Evolutionary conservation across 2,888 invertebrate genomes (phyloP).

Genomic region (Pollenia labialis): DNA sequence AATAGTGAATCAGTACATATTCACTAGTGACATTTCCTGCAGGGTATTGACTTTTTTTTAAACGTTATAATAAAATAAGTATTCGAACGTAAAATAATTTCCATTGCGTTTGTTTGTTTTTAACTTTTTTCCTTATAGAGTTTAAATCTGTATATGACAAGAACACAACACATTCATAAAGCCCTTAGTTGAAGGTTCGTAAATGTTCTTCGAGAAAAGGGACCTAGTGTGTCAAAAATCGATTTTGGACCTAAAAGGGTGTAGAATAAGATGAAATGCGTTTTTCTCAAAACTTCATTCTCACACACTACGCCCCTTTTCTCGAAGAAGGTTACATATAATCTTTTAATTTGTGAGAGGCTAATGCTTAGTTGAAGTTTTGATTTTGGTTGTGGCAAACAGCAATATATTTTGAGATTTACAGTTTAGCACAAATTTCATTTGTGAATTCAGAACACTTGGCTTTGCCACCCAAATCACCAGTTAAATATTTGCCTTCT

Average conservation of each 20-base stretch:
- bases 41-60: conserved; percentile 44
- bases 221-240: no score
- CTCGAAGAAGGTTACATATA: conserved; percentile 20
- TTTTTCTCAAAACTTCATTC: no score
- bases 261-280: no score
- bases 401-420: conserved; percentile 71
- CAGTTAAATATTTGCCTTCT: conserved; percentile 94
- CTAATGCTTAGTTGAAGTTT: conserved; percentile 63
- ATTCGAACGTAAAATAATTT: conserved; percentile 75
- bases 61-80: conserved; percentile 56
- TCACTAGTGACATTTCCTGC: no score
- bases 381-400: conserved; percentile 39
- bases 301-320: no score
- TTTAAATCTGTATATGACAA: conserved; percentile 40
- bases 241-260: no score
- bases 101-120: conserved; percentile 56
- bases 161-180: conserved; percentile 31
- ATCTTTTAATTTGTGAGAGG: conserved; percentile 67
- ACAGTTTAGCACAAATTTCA: conserved; percentile 90
- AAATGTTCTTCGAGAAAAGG: no score
- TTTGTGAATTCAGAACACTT: conserved; percentile 99
- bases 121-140: conserved; percentile 34
- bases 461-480: conserved; percentile 97
- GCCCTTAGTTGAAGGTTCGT: conserved; percentile 21
- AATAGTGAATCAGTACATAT: no score